Evolutionary conservation across 2,888 invertebrate genomes (phyloP), one percentile per base, ranked within the genome.

Genomic region (Notodromas monacha): DNA sequence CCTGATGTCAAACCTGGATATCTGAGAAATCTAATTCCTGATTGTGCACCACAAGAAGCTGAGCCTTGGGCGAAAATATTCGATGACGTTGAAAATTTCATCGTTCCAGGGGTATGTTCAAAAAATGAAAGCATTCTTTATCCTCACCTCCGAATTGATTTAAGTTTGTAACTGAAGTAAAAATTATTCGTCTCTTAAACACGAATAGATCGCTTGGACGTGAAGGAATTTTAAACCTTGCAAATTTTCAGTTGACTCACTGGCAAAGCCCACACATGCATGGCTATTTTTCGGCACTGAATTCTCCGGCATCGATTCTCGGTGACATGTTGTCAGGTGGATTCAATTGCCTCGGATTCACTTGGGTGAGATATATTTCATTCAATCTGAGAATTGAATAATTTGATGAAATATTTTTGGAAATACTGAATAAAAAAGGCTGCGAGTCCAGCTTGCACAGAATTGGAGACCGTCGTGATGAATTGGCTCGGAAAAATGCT

Each of bases 181-280:
- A n/a, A n/a, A n/a, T n/a, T n/a, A n/a, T n/a, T n/a, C n/a, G n/a
- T n/a, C n/a, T n/a, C n/a, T n/a, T n/a, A 41, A 42, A n/a, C n/a
- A n/a, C n/a, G n/a, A n/a, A n/a, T n/a, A n/a, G n/a, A n/a, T n/a
- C n/a, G n/a, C n/a, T n/a, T n/a, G n/a, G n/a, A n/a, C n/a, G n/a
- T n/a, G n/a, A n/a, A n/a, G n/a, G n/a, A n/a, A n/a, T n/a, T n/a
- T n/a, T n/a, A n/a, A n/a, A n/a, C n/a, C n/a, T n/a, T n/a, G n/a
- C n/a, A n/a, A n/a, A n/a, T n/a, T n/a, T n/a, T n/a, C 40, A 65
- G 64, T 58, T 67, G 30, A 89, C 89, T 2, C 81, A 92, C 50
- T 96, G 96, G 96, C 89, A 92, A 47, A 92, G 92, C 57, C 92
- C 92, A 1, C 58, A 8, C 43, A 89, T 86, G 86, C 89, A 92